Conservation (phyloP, 2,113 vertebrate species). For the Gambusia affinis region DNA sequence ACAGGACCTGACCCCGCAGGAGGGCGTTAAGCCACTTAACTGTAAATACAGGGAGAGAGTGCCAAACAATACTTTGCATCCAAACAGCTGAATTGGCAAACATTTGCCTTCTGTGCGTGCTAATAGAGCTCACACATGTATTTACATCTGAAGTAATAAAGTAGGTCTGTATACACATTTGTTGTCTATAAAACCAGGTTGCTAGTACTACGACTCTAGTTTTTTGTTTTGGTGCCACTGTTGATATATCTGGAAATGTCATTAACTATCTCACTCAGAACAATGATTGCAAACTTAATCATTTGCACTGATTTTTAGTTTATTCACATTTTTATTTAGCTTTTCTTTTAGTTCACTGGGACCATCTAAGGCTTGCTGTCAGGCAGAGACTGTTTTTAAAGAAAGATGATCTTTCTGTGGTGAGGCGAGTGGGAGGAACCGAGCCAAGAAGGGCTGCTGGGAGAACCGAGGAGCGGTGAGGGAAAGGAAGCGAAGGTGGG, state of each 20-base stretch:
- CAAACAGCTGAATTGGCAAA: conserved; percentile 20
- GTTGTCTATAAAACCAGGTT: background rate
- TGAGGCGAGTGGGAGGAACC: conserved; percentile 60
- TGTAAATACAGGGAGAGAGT: conserved; percentile 53
- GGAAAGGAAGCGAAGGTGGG: conserved; percentile 28
- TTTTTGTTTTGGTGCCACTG: background rate
- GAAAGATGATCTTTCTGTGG: conserved; percentile 47
- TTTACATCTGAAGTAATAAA: background rate
- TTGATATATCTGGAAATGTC: background rate
- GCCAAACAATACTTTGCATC: conserved; percentile 26
- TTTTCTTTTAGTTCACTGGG: conserved; percentile 11
- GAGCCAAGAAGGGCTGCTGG: conserved; percentile 22
- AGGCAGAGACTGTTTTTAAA: conserved; percentile 32
- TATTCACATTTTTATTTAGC: background rate
- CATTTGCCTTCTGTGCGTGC: background rate
- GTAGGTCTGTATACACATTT: background rate
- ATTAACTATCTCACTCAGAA: background rate
- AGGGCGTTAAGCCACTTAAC: conserved; percentile 68
- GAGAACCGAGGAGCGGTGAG: conserved; percentile 24
- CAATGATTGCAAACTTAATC: background rate
- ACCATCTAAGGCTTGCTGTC: conserved; percentile 15
- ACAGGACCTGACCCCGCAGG: conserved; percentile 50
- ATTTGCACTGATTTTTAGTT: background rate
- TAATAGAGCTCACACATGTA: background rate
- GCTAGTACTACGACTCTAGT: background rate